A percentile compares a stretch with the other conserved stretches of the same genome.
These are phyloP conservation scores for Metallyticus violacea DNA, from an alignment of 2,888 invertebrate genomes.

Conservation along the genomic window DNA sequence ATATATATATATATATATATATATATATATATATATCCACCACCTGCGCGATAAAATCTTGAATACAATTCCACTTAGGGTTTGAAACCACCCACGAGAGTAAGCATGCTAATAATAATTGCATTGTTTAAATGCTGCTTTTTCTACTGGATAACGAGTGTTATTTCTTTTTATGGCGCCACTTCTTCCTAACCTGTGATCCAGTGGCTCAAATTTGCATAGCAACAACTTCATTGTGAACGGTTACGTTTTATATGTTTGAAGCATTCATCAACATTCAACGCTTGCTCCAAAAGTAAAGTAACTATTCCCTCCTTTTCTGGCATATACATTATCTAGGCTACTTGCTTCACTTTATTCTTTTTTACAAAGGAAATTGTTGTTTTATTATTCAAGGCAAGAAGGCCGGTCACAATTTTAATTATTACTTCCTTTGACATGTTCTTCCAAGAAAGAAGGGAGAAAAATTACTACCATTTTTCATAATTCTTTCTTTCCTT, in stretches of 20 bases:
- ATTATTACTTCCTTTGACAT: neutral
- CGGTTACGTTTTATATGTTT: neutral
- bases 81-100: too few species aligned
- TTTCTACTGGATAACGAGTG: too few species aligned
- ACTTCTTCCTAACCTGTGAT: neutral
- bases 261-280: neutral
- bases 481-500: neutral
- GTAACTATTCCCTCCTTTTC: neutral
- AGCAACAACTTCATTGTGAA: neutral
- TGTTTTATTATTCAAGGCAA: neutral
- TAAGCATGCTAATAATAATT: too few species aligned
- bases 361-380: neutral
- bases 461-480: neutral
- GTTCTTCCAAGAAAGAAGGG: neutral
- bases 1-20: too few species aligned
- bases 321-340: neutral
- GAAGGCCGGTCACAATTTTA: neutral
- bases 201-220: neutral
- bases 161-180: neutral
- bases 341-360: neutral
- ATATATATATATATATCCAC: too few species aligned
- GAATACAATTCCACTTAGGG: too few species aligned
- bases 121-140: too few species aligned
- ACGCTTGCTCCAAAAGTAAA: neutral
- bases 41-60: too few species aligned